Evolutionary conservation across 2,113 vertebrate genomes (phyloP).

Genomic region (Odobenus rosmarus): DNA sequence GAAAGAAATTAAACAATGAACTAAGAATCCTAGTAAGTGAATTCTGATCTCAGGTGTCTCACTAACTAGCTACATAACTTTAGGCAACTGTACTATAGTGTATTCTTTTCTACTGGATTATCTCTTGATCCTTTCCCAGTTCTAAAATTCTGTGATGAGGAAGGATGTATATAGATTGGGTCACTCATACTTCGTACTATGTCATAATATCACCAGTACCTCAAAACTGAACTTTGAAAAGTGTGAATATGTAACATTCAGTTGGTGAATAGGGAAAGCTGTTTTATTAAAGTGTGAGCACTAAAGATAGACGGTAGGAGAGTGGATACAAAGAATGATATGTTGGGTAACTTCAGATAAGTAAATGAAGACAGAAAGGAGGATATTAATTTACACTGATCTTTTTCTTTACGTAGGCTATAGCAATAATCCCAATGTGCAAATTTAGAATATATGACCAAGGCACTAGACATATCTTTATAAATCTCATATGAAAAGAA

Average conservation of each 20-base stretch:
- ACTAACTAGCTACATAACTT: background rate
- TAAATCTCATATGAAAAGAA: slow-evolving; percentile 46
- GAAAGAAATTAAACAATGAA: slow-evolving; percentile 25
- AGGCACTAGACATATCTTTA: background rate
- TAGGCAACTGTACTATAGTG: background rate
- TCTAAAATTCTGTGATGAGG: background rate
- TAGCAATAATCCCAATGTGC: background rate
- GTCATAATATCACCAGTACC: background rate
- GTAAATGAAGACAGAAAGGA: background rate
- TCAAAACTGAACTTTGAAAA: slow-evolving; percentile 45
- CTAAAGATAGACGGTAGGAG: background rate
- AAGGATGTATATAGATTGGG: background rate
- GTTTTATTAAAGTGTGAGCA: background rate
- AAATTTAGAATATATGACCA: background rate
- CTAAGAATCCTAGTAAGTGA: background rate
- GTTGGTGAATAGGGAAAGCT: background rate
- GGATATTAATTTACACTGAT: background rate
- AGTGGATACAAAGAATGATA: background rate
- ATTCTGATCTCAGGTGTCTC: background rate
- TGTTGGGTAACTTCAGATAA: background rate
- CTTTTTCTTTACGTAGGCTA: background rate
- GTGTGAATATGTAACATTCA: background rate
- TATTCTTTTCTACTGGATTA: slow-evolving; percentile 7
- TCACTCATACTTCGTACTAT: background rate
- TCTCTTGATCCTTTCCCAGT: background rate